Evolutionary conservation across 2,888 invertebrate genomes (phyloP), one percentile per base, ranked within the genome.

Genomic region (Corythucha ciliata): DNA sequence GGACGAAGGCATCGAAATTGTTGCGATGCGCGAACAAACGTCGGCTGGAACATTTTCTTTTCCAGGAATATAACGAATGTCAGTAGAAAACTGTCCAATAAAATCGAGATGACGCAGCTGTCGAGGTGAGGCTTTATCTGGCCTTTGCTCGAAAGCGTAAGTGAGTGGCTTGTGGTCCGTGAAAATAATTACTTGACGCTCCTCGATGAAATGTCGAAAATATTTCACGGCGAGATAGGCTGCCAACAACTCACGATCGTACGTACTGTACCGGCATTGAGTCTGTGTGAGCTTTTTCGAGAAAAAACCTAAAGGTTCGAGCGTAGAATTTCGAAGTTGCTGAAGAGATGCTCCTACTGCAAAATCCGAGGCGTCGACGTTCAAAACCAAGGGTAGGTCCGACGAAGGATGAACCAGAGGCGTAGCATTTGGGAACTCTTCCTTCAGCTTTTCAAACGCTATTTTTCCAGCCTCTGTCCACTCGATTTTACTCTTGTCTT

Each of bases 21-120:
- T 12, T 5, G 39, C 5, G 20, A 48, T 39, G n/a, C 66, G 57
- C 3, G 63, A 66, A 1, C 67, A 54, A 1, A 62, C 48, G 51
- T 68, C 68, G 0, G 67, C 67, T 0, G 65, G 63, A 0, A 63
- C 49, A 40, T 69, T 68, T 22, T 64, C 60, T 29, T 60, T 54
- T 0, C 67, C 65, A 3, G 60, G 44, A 3, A 69, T 60, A 53
- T 67, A 60, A 4, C 56, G 22, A 4, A 46, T 46, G 21, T 22
- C 14, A 12, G 46, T 46, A 6, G 33, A 25, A 24, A 46, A 46
- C 16, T 46, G 46, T n/a, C 21, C 24, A 14, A 46, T 46, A 18
- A 22, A 34, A 14, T 33, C 20, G 2, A 46, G 33, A 6, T 34
- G 14, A 24, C 46, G 12, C 12, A 46, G 12, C 26, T 34, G 46